A percentile compares a stretch with the other conserved stretches of the same genome.
phyloP scores from a whole-genome alignment of 2,888 invertebrate genomes.

The Automeris io region DNA sequence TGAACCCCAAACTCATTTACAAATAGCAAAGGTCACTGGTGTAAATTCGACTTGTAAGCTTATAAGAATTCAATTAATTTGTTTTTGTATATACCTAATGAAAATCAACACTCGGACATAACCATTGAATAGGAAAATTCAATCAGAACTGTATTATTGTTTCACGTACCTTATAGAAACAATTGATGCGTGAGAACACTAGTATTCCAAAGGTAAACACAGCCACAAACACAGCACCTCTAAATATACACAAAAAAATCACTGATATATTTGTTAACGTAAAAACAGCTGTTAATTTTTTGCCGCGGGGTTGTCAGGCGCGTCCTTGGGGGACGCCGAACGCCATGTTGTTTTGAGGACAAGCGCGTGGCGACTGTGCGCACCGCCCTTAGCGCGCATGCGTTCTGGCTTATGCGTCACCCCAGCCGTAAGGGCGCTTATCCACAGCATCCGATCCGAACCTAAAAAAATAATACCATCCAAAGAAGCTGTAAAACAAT shows the following conservation, averaged over 20 bases:
- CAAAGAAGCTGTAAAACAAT: too few species aligned
- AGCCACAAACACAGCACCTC: conserved; percentile 26
- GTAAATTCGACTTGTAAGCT: too few species aligned
- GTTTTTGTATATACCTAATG: too few species aligned
- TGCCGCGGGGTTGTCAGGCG: conserved; percentile 55
- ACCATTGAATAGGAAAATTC: background rate
- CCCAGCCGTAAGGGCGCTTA: too few species aligned
- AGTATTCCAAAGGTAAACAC: conserved; percentile 49
- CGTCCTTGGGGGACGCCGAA: conserved; percentile 60
- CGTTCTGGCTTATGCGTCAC: conserved; percentile 64
- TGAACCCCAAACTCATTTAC: too few species aligned
- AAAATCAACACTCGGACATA: background rate
- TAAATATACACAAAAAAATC: conserved; percentile 11
- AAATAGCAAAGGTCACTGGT: too few species aligned
- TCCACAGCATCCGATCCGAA: too few species aligned
- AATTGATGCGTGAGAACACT: conserved; percentile 36
- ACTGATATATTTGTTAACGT: conserved; percentile 27
- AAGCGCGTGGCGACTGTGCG: conserved; percentile 74
- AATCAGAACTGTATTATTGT: conserved; percentile 32
- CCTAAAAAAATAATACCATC: too few species aligned
- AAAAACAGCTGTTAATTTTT: conserved; percentile 26
- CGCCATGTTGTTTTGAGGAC: conserved; percentile 66
- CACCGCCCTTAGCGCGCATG: conserved; percentile 58
- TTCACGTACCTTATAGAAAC: conserved; percentile 55
- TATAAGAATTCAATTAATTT: too few species aligned